Evolutionary conservation across 2,888 invertebrate genomes (phyloP).

Genomic region (Lasioglossum leucozonium): DNA sequence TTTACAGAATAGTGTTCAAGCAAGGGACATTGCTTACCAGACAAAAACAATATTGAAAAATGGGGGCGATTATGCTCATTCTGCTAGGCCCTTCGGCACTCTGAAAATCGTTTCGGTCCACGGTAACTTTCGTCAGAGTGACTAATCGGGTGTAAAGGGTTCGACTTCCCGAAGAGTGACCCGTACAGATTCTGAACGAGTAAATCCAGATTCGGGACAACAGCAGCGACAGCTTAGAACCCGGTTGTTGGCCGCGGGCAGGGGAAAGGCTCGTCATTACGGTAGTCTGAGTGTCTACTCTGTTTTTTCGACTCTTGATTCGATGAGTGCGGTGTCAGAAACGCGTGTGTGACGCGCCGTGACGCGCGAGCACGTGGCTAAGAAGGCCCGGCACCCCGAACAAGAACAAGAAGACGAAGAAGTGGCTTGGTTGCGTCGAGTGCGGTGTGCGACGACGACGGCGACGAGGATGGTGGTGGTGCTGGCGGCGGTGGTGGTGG

Average conservation of each 20-base stretch:
- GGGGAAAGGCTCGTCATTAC: conserved; percentile 37
- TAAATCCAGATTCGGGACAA: neutral
- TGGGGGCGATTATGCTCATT: no score
- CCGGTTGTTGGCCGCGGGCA: neutral
- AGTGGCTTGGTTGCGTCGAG: conserved; percentile 46
- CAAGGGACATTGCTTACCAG: no score
- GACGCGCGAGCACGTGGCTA: conserved; percentile 58
- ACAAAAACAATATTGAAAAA: no score
- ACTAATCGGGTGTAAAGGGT: neutral
- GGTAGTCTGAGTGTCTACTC: conserved; percentile 47
- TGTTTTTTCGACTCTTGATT: conserved; percentile 8
- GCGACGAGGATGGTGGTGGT: neutral
- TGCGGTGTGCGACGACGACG: neutral
- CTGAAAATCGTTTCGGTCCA: neutral
- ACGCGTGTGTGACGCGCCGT: conserved; percentile 25
- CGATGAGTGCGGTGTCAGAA: conserved; percentile 1
- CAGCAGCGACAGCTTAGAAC: neutral
- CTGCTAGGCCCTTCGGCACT: no score
- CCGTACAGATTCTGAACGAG: neutral
- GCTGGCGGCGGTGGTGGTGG: neutral
- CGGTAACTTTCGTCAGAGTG: neutral
- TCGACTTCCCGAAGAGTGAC: neutral
- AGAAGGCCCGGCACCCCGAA: conserved; percentile 39
- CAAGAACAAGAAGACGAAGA: conserved; percentile 29
- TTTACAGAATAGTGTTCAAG: no score